Conservation (phyloP, 2,888 invertebrate species). For the Thymelicus sylvestris region DNA sequence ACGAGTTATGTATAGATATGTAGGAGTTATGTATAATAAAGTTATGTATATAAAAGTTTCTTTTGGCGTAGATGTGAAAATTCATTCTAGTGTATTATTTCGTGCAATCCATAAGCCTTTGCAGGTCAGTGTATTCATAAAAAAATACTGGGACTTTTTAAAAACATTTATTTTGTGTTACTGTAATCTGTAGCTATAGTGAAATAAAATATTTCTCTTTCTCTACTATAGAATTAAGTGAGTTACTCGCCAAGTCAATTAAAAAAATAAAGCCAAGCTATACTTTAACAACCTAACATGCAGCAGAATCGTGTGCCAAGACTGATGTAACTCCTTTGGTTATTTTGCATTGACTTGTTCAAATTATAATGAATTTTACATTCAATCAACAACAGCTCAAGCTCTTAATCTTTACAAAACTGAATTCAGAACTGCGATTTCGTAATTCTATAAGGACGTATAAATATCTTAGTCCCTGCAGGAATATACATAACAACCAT, state of each 20-base stretch:
- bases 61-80: not conserved
- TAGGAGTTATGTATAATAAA: too few relatives aligned
- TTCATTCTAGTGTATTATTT: too few relatives aligned
- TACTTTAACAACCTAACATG: constrained; percentile 28
- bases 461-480: constrained; percentile 34
- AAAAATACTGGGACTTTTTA: too few relatives aligned
- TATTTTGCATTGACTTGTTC: constrained; percentile 7
- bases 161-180: too few relatives aligned
- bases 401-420: too few relatives aligned
- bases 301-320: constrained; percentile 33
- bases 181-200: too few relatives aligned
- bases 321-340: constrained; percentile 21
- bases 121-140: too few relatives aligned
- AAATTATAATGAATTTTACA: too few relatives aligned
- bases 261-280: constrained; percentile 22
- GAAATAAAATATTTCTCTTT: not conserved
- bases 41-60: too few relatives aligned
- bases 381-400: too few relatives aligned
- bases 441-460: constrained; percentile 21
- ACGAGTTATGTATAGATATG: too few relatives aligned
- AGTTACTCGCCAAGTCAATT: constrained; percentile 25
- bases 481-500: constrained; percentile 35
- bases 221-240: constrained; percentile 7
- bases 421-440: not conserved
- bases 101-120: too few relatives aligned